These are phyloP conservation scores for Muscicapa comitata DNA, from an alignment of 2,797 vertebrate species.

Conservation along the genomic window DNA sequence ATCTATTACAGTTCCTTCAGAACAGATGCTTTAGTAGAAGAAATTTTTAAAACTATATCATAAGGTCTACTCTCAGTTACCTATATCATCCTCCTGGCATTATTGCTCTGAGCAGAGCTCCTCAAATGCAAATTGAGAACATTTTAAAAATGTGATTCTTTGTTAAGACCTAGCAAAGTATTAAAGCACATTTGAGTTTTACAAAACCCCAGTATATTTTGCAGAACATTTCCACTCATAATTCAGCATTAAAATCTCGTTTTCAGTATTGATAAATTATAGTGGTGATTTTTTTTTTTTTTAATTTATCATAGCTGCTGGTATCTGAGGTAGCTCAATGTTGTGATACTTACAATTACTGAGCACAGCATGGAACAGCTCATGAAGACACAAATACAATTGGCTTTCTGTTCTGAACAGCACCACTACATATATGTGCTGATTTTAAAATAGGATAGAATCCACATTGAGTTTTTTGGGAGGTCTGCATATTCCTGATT, in stretches of 20 bases:
- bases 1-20: background rate
- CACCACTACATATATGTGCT: background rate
- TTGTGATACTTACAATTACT: background rate
- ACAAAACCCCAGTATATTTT: background rate
- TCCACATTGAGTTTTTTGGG: background rate
- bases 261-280: background rate
- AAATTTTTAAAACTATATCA: background rate
- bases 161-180: background rate
- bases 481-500: background rate
- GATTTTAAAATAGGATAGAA: background rate
- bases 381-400: background rate
- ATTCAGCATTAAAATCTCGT: background rate
- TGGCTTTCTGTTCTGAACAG: background rate
- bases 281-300: background rate
- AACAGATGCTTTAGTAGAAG: background rate
- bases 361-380: background rate
- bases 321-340: background rate
- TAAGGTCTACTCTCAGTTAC: background rate
- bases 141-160: background rate
- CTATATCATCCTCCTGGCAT: background rate
- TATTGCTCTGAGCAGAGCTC: background rate
- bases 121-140: background rate
- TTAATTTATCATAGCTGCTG: background rate
- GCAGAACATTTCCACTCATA: background rate
- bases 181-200: background rate